Evolutionary conservation across 2,113 vertebrate genomes (phyloP), one percentile per base, ranked within the genome.

Genomic region (Tenrec ecaudatus): DNA sequence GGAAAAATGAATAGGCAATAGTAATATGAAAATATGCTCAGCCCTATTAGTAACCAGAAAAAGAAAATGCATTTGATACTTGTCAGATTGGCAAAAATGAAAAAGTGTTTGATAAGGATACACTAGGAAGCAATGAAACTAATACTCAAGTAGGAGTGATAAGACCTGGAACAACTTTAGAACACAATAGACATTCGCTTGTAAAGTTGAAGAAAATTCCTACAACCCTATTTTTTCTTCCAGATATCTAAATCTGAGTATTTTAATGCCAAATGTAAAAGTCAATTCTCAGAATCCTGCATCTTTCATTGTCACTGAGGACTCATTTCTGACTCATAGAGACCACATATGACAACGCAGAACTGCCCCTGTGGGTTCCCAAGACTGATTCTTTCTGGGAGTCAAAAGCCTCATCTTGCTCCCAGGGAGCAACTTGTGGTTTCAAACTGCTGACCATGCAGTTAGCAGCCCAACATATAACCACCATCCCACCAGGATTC

Each of bases 211-310:
- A 86, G 62, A 57, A 38, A 81, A 66, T 29, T 16, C 12, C 22
- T 27, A 22, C 38, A 38, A 64, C 7, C 76, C 60, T 71, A 20
- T 14, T 57, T 66, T 66, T 64, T 16, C 33, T 53, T 38, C 64
- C 27, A 85, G 66, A 9, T 86, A 68, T 57, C 20, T 75, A 77
- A 86, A 90, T 73, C 66, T 73, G 64, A 81, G 36, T 60, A 86
- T 80, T 80, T 80, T 29, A 86, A 57, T 20, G 60, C 43, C 12
- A 80, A 53, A 53, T 53, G 47, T 53, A 53, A 53, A 53, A 10
- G 69, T 36, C 17, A 38, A 80, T 92, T 86, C 29, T 92, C 75
- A 80, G 83, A 81, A 80, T 36, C 47, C 64, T 81, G 33, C 25
- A 71, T 73, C 47, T 53, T 10, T 53, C 47, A 53, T 53, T 53